Conservation (phyloP, 2,888 invertebrate species). For the Agonopterix alstromeriana region DNA sequence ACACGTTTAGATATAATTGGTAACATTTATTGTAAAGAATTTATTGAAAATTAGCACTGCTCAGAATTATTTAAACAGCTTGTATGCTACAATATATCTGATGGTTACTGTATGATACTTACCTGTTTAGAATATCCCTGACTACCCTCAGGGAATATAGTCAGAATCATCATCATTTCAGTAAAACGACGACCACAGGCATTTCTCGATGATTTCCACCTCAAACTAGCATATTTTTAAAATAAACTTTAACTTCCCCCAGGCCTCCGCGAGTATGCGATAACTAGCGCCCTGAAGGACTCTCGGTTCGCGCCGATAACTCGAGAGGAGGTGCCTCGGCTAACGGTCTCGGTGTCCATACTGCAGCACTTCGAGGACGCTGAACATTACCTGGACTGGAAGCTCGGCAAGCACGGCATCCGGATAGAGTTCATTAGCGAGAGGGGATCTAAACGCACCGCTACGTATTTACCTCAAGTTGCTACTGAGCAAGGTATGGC, state of each 20-base stretch:
- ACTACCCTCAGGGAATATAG: too few species aligned
- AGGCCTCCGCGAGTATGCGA: constrained; percentile 96
- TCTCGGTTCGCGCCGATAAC: constrained; percentile 97
- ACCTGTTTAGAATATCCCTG: too few species aligned
- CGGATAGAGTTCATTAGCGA: constrained; percentile 98
- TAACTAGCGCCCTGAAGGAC: constrained; percentile 98
- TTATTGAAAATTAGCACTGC: too few species aligned
- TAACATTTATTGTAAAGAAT: too few species aligned
- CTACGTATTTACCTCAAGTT: constrained; percentile 99
- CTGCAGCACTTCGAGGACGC: constrained; percentile 98
- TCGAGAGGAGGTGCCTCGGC: constrained; percentile 93
- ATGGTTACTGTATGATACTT: too few species aligned
- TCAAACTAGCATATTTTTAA: background rate
- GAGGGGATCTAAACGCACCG: constrained; percentile 94
- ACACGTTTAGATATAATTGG: too few species aligned
- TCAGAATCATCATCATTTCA: too few species aligned
- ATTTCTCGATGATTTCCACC: too few species aligned
- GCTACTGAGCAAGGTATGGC: constrained; percentile 95
- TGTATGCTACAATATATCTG: too few species aligned
- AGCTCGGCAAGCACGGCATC: constrained; percentile 97
- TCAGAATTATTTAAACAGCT: too few species aligned
- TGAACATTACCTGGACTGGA: constrained; percentile 97
- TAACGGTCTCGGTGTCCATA: constrained; percentile 97
- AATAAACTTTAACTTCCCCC: constrained; percentile 17
- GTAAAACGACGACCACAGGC: too few species aligned